Percentiles rank a stretch among this genome's conserved stretches.
phyloP scores from a whole-genome alignment of 2,113 vertebrate genomes.

The Pachycephala philippinensis region DNA sequence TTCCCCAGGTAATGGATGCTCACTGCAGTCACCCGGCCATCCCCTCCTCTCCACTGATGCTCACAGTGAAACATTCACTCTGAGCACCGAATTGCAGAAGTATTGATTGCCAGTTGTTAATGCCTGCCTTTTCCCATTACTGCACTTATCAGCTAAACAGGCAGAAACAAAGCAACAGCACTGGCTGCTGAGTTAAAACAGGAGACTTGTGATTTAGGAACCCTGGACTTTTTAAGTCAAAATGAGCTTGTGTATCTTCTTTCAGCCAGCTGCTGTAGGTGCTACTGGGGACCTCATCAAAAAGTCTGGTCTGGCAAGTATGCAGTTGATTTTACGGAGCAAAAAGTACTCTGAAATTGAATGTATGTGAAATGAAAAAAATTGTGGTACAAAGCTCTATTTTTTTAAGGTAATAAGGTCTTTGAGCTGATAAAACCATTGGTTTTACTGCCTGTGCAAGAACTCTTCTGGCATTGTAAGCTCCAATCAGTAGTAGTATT shows the following conservation, averaged over 20 bases:
- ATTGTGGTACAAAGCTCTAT: background rate
- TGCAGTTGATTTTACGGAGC: background rate
- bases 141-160: background rate
- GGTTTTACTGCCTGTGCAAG: background rate
- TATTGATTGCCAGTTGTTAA: background rate
- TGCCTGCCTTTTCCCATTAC: background rate
- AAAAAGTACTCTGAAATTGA: background rate
- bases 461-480: background rate
- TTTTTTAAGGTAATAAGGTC: background rate
- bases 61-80: background rate
- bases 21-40: background rate
- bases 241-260: background rate
- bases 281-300: background rate
- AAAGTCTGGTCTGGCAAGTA: background rate
- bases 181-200: background rate
- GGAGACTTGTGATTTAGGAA: background rate
- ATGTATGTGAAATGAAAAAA: background rate
- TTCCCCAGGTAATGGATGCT: background rate
- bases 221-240: background rate
- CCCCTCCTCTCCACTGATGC: background rate
- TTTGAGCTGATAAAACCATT: background rate
- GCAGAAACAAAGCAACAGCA: background rate
- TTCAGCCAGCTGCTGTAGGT: background rate
- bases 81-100: background rate
- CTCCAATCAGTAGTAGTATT: background rate